These are phyloP conservation scores for Leptopilina clavipes DNA, from an alignment of 1,140 invertebrate species.

Conservation along the genomic window DNA sequence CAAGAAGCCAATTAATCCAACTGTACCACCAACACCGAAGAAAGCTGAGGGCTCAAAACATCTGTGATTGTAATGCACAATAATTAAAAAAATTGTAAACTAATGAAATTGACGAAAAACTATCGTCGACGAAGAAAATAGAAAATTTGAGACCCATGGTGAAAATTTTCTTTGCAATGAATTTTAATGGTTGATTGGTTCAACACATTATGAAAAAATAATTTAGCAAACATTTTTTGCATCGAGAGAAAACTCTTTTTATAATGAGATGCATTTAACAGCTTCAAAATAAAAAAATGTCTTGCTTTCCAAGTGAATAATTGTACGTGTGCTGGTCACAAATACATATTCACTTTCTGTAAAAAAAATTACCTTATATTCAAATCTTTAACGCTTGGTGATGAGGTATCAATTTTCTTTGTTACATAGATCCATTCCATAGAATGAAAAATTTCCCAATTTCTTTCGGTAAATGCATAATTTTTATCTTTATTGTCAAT, in stretches of 20 bases:
- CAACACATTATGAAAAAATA: background rate
- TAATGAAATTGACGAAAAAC: background rate
- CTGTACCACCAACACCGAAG: constrained; percentile 62
- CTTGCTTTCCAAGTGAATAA: constrained; percentile 23
- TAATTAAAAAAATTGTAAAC: constrained; percentile 4
- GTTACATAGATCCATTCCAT: constrained; percentile 45
- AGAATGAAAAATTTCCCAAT: constrained; percentile 46
- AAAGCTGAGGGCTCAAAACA: constrained; percentile 71
- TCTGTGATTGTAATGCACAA: constrained; percentile 60
- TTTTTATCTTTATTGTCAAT: constrained; percentile 27
- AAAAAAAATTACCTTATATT: background rate
- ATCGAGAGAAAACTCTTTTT: background rate
- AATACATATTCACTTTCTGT: constrained; percentile 9
- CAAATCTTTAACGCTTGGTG: background rate
- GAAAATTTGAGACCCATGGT: constrained; percentile 3
- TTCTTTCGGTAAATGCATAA: constrained; percentile 15
- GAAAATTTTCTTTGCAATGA: constrained; percentile 15
- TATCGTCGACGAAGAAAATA: background rate
- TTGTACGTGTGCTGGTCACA: constrained; percentile 37
- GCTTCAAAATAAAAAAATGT: background rate
- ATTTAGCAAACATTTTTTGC: background rate
- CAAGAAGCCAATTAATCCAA: constrained; percentile 57
- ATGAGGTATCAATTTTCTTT: constrained; percentile 1
- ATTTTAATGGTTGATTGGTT: background rate
- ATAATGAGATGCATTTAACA: constrained; percentile 34